Conservation (phyloP, 2,113 vertebrate genomes). For the Alosa alosa region DNA sequence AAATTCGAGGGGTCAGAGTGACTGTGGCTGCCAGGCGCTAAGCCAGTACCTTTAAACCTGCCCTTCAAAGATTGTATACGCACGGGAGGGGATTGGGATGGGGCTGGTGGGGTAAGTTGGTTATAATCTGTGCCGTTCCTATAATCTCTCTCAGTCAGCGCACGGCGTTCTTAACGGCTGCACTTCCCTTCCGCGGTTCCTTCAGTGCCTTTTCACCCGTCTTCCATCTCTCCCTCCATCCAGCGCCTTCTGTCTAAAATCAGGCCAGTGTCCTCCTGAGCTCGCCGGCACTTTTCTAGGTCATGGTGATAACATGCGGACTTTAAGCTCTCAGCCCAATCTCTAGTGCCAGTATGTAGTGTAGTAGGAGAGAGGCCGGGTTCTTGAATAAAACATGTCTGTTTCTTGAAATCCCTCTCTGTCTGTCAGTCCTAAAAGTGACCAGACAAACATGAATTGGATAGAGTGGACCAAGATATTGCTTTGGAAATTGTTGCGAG, state of each 20-base stretch:
- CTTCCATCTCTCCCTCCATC: slow-evolving; percentile 12
- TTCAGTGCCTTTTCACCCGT: background rate
- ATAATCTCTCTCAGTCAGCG: background rate
- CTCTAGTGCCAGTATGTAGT: background rate
- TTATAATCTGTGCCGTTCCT: background rate
- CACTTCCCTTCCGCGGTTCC: background rate
- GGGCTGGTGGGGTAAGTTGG: background rate
- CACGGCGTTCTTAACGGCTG: background rate
- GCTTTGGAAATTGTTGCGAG: background rate
- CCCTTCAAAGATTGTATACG: background rate
- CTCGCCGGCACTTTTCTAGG: slow-evolving; percentile 56
- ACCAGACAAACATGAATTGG: background rate
- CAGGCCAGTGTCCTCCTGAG: slow-evolving; percentile 42
- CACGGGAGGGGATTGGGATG: too few relatives aligned
- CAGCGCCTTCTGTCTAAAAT: slow-evolving; percentile 34
- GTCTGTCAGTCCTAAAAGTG: background rate
- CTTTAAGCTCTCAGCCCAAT: slow-evolving; percentile 47
- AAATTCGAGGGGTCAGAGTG: background rate
- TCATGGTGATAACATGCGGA: slow-evolving; percentile 52
- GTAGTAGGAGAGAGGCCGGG: background rate
- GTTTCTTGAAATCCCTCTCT: slow-evolving; percentile 4
- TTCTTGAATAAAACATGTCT: slow-evolving; percentile 10
- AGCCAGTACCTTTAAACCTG: background rate
- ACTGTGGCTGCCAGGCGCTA: background rate
- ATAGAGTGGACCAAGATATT: background rate